Percentiles rank a stretch among this genome's conserved stretches.
Evolutionary conservation across 2,113 vertebrate genomes (phyloP).

Genomic region (Oncorhynchus clarkii): DNA sequence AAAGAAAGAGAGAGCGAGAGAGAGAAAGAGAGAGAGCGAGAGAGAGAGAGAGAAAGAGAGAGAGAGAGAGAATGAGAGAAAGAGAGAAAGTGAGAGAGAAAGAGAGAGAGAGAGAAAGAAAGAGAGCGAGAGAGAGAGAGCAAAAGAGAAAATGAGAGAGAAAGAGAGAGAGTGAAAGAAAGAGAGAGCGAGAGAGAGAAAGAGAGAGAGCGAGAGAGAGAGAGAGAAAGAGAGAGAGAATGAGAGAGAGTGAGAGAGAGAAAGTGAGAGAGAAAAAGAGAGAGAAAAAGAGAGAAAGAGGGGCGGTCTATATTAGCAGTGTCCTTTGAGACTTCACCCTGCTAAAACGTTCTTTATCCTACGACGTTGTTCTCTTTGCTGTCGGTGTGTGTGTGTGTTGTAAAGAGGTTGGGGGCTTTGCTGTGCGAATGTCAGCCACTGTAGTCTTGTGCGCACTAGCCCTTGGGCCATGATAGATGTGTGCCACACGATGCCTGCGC

Average conservation of each 20-base stretch:
- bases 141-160: too few species aligned
- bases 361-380: constrained; percentile 26
- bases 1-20: background rate
- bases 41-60: constrained; percentile 9
- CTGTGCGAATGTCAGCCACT: constrained; percentile 13
- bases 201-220: too few species aligned
- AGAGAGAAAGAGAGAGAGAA: too few species aligned
- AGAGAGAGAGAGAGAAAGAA: background rate
- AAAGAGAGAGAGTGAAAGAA: constrained; percentile 11
- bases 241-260: constrained; percentile 10
- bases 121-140: too few species aligned
- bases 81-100: constrained; percentile 16
- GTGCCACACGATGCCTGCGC: constrained; percentile 33
- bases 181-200: background rate
- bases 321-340: constrained; percentile 23
- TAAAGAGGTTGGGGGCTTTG: background rate
- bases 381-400: constrained; percentile 22
- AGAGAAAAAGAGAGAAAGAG: constrained; percentile 5
- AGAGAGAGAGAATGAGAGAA: constrained; percentile 13
- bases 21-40: background rate
- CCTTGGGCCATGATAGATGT: constrained; percentile 58
- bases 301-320: background rate
- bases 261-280: background rate
- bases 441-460: constrained; percentile 36
- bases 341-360: constrained; percentile 8